Base-by-base conservation (phyloP, 1,140 invertebrate genomes). In the Muscidifurax raptorellus region DNA sequence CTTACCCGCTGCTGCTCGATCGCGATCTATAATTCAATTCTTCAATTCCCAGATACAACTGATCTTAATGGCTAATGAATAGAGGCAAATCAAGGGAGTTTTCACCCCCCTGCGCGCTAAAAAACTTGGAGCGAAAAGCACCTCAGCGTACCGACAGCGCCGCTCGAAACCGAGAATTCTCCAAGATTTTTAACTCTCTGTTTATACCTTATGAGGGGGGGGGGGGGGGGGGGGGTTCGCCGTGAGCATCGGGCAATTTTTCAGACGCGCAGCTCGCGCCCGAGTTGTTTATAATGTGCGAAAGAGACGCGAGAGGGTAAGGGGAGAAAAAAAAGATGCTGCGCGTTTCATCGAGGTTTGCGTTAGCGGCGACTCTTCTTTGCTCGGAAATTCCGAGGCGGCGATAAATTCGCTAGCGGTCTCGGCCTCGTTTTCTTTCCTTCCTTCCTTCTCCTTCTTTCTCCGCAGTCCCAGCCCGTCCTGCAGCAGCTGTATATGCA, bases 231-330 rank as follows among this genome's bases (percentile, higher is more conserved):
- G n/a, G n/a, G n/a, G n/a, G n/a, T n/a, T n/a, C n/a, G n/a, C n/a
- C 64, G 76, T 27, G 79, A 80, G 80, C 83, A 85, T 85, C 83
- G 83, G 71, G 83, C 83, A 85, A 85, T 80, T 80, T 85, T 85
- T 85, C 78, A 85, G 74, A n/a, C n/a, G 69, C 47, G 69, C n/a
- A 13, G 44, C 69, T 71, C 66, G 72, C 71, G 83, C 27, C 77
- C 30, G 76, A 79, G 71, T 80, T 85, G 78, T 85, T 85, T 85
- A 85, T 78, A 80, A 80, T 67, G 85, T 80, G 83, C 66, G 64
- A 84, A 84, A 30, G 59, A 47, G 66, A 10, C n/a, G 27, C 64
- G 40, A 75, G 25, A 36, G 67, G 77, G 77, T 9, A 77, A 82
- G 40, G 78, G 40, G 28, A 28, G 78, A 81, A 77, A 83, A 83